Evolutionary conservation across 2,113 vertebrate genomes (phyloP), one percentile per base, ranked within the genome.

Genomic region (Etia nguti): DNA sequence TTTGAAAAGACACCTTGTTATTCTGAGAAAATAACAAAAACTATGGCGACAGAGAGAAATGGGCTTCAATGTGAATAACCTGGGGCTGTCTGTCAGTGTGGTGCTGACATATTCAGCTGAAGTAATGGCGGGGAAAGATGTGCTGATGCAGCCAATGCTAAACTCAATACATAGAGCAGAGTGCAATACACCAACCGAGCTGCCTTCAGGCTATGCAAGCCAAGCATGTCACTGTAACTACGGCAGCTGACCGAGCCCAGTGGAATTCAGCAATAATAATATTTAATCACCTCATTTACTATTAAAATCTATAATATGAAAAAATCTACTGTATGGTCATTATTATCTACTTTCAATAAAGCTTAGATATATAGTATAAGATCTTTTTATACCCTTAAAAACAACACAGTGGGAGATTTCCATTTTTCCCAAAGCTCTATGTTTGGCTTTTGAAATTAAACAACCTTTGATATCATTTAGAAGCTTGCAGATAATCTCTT

Each of bases 51-150:
- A 10, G 38, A 62, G 36, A 48, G 41, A 87, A 85, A 90, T 59
- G 73, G 82, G 77, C 9, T 29, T 84, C 46, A 41, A 41, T 16
- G 77, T 59, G 80, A 89, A 52, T 60, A 79, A 92, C 92, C 91
- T 20, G 73, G 18, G 84, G 88, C 83, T 70, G 88, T 85, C 86
- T 79, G 84, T 89, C 83, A 82, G 80, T 1, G 57, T 29, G 34
- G 36, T 87, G 84, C 92, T 92, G 90, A 92, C 89, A 87, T 88
- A 91, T 94, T 94, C 77, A 81, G 79, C 68, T 94, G 88, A 91
- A 90, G 83, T 90, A 94, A 94, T 93, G 90, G 87, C 12, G 79
- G 85, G 88, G 85, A 89, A 90, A 89, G 86, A 83, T 86, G 83
- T 92, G 89, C 90, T 92, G 90, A 94, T 84, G 87, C 86, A 92